Evolutionary conservation across 2,113 vertebrate genomes (phyloP).

Genomic region (Opisthocomus hoazin): DNA sequence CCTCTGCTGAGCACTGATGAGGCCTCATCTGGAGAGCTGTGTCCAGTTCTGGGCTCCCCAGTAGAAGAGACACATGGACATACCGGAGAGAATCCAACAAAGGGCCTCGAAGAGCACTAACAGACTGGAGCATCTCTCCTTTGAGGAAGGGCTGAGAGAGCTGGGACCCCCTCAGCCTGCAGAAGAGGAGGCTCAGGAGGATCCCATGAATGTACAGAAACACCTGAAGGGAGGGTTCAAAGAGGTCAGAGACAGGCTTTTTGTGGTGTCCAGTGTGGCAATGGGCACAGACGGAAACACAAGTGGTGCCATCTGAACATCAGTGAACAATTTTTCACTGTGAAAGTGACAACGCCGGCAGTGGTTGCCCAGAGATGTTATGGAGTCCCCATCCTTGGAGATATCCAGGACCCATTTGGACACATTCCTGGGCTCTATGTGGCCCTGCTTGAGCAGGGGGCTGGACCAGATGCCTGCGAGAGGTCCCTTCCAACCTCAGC

Average conservation of each 20-base stretch:
- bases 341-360: background rate
- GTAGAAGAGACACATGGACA: background rate
- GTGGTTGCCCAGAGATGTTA: too few relatives aligned
- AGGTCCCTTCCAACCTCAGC: too few relatives aligned
- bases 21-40: background rate
- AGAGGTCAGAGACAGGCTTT: background rate
- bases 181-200: background rate
- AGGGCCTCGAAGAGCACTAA: background rate
- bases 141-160: background rate
- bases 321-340: background rate
- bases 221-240: background rate
- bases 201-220: background rate
- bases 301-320: rapidly evolving
- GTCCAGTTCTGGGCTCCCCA: background rate
- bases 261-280: background rate
- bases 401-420: background rate
- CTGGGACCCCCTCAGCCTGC: background rate
- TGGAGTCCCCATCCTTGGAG: background rate
- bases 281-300: background rate
- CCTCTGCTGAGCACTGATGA: background rate
- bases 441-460: background rate
- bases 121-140: rapidly evolving
- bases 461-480: background rate
- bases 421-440: background rate
- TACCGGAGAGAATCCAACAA: background rate